Percentiles rank a stretch among this genome's conserved stretches.
These are phyloP conservation scores for Branchinecta lynchi DNA, from an alignment of 1,140 invertebrate species.

Conservation along the genomic window DNA sequence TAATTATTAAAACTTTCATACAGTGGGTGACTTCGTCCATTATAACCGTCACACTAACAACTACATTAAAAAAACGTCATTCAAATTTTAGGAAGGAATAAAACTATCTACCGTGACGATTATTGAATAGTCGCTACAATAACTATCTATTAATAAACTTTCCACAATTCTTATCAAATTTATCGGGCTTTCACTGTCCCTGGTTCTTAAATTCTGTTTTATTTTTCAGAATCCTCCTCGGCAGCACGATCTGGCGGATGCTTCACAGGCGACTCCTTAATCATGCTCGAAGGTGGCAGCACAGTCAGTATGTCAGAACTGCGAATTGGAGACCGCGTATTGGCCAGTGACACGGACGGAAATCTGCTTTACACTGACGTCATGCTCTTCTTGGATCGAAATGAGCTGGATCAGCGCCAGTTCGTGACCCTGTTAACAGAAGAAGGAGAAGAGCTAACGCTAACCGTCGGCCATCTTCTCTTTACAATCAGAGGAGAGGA, in stretches of 20 bases:
- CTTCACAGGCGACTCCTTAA: constrained; percentile 47
- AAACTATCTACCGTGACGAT: too few relatives aligned
- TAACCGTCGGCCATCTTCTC: constrained; percentile 77
- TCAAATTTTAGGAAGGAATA: too few relatives aligned
- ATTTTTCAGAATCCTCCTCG: constrained; percentile 73
- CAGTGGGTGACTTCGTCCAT: too few relatives aligned
- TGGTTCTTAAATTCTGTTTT: constrained; percentile 24
- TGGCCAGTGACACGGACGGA: constrained; percentile 49
- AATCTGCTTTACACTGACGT: constrained; percentile 62
- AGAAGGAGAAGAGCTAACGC: constrained; percentile 48
- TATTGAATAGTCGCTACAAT: too few relatives aligned
- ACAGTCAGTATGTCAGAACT: constrained; percentile 43
- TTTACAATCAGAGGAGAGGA: constrained; percentile 25
- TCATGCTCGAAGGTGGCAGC: constrained; percentile 39
- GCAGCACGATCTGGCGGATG: constrained; percentile 62
- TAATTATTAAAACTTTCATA: too few relatives aligned
- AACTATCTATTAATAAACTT: too few relatives aligned
- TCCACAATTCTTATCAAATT: too few relatives aligned
- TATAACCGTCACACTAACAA: too few relatives aligned
- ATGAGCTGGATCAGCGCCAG: constrained; percentile 43
- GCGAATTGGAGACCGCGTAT: constrained; percentile 57
- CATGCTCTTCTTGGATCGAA: constrained; percentile 72
- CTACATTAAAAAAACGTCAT: too few relatives aligned
- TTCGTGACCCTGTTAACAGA: constrained; percentile 56
- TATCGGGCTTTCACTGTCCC: too few relatives aligned